Conservation (phyloP, 2,888 invertebrate species). For the Drosophila meridiana region DNA sequence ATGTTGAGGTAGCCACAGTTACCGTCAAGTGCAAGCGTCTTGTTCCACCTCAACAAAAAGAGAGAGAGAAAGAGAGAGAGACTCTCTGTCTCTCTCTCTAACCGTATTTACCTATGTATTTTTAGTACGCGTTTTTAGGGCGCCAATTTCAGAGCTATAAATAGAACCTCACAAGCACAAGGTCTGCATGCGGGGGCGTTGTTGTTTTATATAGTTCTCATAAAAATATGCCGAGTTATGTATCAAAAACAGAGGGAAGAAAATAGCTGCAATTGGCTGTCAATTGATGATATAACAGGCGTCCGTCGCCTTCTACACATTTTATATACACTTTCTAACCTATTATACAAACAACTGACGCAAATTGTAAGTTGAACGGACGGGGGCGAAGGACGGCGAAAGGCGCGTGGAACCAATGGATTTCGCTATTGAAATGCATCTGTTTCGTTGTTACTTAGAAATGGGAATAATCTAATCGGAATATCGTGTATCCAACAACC, state of each 20-base stretch:
- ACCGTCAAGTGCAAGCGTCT: constrained; percentile 69
- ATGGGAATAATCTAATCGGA: neutral
- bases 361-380: constrained; percentile 44
- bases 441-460: neutral
- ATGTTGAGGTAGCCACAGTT: constrained; percentile 75
- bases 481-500: neutral
- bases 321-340: neutral
- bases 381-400: neutral
- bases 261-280: constrained; percentile 39
- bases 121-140: constrained; percentile 65
- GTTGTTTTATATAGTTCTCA: constrained; percentile 24
- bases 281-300: constrained; percentile 68
- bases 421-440: neutral
- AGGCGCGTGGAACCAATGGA: constrained; percentile 10
- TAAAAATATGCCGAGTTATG: constrained; percentile 41
- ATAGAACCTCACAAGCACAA: constrained; percentile 23
- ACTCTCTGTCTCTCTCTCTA: neutral
- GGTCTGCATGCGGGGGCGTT: constrained; percentile 25
- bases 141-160: constrained; percentile 51
- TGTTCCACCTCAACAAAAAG: neutral
- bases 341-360: constrained; percentile 64
- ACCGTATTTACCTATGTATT: constrained; percentile 41
- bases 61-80: too few relatives aligned
- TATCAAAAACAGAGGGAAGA: constrained; percentile 24
- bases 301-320: neutral